These are phyloP conservation scores for Listrodromus nycthemerus DNA, from an alignment of 2,888 invertebrate species.

Conservation along the genomic window DNA sequence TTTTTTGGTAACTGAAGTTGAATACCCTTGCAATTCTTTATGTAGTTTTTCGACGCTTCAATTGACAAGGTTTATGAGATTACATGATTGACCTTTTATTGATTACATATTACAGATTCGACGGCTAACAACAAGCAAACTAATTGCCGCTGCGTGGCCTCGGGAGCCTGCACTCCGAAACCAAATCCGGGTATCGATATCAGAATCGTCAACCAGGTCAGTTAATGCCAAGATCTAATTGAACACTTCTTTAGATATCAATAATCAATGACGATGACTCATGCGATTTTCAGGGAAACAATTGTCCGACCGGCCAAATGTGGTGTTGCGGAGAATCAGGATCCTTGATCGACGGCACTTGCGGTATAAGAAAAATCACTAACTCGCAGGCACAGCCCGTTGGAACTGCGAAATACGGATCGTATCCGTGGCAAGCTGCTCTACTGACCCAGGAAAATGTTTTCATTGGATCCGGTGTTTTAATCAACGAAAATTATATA, in stretches of 20 bases:
- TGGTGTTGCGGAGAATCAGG: conserved; percentile 69
- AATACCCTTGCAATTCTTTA: too few relatives aligned
- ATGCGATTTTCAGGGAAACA: conserved; percentile 13
- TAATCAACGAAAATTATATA: conserved; percentile 83
- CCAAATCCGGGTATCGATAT: conserved; percentile 72
- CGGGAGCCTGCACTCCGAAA: conserved; percentile 66
- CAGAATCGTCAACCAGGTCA: conserved; percentile 77
- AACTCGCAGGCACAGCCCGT: conserved; percentile 64
- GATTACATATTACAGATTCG: neutral
- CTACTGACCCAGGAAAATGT: conserved; percentile 70
- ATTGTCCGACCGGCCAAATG: conserved; percentile 70
- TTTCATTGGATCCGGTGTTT: conserved; percentile 79
- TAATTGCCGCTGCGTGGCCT: conserved; percentile 71
- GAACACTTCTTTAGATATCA: neutral
- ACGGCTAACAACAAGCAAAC: conserved; percentile 19
- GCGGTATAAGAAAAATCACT: conserved; percentile 77
- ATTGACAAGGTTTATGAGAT: neutral
- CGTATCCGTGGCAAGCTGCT: conserved; percentile 81
- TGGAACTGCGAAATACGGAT: conserved; percentile 77
- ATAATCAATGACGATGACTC: neutral
- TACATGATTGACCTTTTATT: neutral
- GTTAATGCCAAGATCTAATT: neutral
- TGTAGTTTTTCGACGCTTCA: too few relatives aligned
- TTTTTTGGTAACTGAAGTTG: too few relatives aligned
- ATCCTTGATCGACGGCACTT: conserved; percentile 64